These are phyloP conservation scores for Lasioglossum calceatum DNA, from an alignment of 2,888 invertebrate genomes.

Conservation along the genomic window DNA sequence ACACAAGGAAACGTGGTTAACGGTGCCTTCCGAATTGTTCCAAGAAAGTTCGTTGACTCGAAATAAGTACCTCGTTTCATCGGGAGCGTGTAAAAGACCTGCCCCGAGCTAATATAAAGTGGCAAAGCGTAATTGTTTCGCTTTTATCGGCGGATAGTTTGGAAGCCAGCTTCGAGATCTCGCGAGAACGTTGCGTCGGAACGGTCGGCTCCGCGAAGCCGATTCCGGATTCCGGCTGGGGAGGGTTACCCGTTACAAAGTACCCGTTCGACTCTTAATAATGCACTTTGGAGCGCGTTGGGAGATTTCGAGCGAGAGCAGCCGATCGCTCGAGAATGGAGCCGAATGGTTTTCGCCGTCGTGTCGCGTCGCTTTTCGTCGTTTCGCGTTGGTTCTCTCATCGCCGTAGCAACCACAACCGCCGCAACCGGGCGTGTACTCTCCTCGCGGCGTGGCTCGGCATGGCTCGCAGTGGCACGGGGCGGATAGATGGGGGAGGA, in stretches of 20 bases:
- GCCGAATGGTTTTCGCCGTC: slow-evolving; percentile 72
- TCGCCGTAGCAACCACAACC: slow-evolving; percentile 76
- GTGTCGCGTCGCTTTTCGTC: slow-evolving; percentile 34
- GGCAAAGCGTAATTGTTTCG: not conserved
- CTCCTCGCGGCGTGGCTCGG: not conserved
- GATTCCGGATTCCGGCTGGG: slow-evolving; percentile 16
- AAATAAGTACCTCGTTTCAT: too few species aligned
- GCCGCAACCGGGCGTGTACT: slow-evolving; percentile 64
- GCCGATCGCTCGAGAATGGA: slow-evolving; percentile 68
- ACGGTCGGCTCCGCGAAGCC: slow-evolving; percentile 18
- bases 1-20: not conserved
- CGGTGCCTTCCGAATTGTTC: too few species aligned
- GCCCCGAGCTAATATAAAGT: not conserved
- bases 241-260: slow-evolving; percentile 66
- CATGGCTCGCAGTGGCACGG: not conserved
- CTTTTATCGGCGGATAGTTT: not conserved
- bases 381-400: slow-evolving; percentile 54
- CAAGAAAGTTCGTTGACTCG: too few species aligned
- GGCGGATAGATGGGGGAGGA: not conserved
- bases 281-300: slow-evolving; percentile 73
- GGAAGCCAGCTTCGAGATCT: not conserved
- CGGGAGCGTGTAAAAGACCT: too few species aligned
- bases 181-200: not conserved
- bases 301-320: slow-evolving; percentile 64
- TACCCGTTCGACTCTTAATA: slow-evolving; percentile 77